Conservation (phyloP, 2,888 invertebrate species). For the Heliconius sara region DNA sequence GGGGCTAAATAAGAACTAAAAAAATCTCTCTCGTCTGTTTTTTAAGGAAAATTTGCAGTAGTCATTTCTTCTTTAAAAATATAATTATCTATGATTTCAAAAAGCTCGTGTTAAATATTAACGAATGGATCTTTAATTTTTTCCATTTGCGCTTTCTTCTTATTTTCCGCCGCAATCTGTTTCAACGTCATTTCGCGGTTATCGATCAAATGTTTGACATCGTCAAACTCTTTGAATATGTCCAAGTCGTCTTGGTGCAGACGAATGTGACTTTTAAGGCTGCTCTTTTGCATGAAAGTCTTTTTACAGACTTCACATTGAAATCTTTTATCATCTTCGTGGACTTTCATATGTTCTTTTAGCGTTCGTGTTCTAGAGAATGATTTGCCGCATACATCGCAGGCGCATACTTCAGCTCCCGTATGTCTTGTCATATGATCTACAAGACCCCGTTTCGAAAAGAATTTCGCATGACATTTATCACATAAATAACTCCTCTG, state of each 20-base stretch:
- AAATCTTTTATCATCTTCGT: slow-evolving; percentile 69
- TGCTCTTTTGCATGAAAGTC: slow-evolving; percentile 75
- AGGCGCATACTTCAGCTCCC: slow-evolving; percentile 65
- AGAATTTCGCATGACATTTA: slow-evolving; percentile 76
- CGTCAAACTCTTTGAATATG: slow-evolving; percentile 80
- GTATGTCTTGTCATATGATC: slow-evolving; percentile 71
- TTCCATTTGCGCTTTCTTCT: slow-evolving; percentile 63
- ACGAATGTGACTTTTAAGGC: slow-evolving; percentile 72
- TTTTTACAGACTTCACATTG: slow-evolving; percentile 77
- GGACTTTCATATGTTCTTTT: slow-evolving; percentile 70
- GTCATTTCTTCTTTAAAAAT: background rate
- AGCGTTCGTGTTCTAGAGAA: slow-evolving; percentile 68
- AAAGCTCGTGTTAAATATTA: slow-evolving; percentile 15
- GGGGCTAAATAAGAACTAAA: background rate
- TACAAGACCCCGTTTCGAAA: slow-evolving; percentile 71
- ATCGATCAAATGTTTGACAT: slow-evolving; percentile 77
- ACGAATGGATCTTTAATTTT: slow-evolving; percentile 49
- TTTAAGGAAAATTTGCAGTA: background rate
- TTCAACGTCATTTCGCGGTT: slow-evolving; percentile 76
- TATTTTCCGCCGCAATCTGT: slow-evolving; percentile 75
- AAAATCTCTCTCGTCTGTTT: background rate
- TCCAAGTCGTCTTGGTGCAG: slow-evolving; percentile 77
- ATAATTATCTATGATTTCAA: background rate
- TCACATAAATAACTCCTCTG: slow-evolving; percentile 74
- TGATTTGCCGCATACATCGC: slow-evolving; percentile 70